These are phyloP conservation scores for Agrilus biguttatus DNA, from an alignment of 2,888 invertebrate genomes.

Conservation along the genomic window DNA sequence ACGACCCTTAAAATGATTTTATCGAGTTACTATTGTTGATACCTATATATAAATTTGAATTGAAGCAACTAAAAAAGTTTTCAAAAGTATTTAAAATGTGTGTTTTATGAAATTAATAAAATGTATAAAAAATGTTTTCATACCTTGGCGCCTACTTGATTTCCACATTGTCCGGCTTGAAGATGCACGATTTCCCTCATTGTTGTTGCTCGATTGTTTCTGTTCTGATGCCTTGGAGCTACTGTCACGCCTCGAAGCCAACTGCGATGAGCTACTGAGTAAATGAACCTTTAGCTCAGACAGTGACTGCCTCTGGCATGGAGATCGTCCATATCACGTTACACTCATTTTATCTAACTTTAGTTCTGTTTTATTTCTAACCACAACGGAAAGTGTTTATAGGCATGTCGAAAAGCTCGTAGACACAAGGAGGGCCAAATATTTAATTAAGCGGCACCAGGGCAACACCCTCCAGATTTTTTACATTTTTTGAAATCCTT, in stretches of 20 bases:
- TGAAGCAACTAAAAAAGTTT: no score
- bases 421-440: constrained; percentile 2
- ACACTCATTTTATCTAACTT: constrained; percentile 7
- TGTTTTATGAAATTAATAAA: not conserved
- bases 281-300: not conserved
- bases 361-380: not conserved
- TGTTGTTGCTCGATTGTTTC: constrained; percentile 1
- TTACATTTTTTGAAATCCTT: no score
- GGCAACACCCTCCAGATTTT: no score
- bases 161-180: constrained; percentile 63
- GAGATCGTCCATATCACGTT: constrained; percentile 7
- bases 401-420: not conserved
- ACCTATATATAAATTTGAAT: no score
- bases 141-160: constrained; percentile 86
- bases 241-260: constrained; percentile 7
- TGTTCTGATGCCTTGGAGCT: constrained; percentile 3
- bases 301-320: constrained; percentile 6
- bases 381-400: not conserved
- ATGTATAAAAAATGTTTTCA: constrained; percentile 13
- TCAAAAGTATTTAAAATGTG: not conserved
- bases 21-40: no score
- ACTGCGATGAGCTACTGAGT: constrained; percentile 8
- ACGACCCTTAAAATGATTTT: no score
- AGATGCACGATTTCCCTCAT: constrained; percentile 91
- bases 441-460: not conserved